A percentile compares a stretch with the other conserved stretches of the same genome.
Evolutionary conservation across 2,113 vertebrate species (phyloP).

Genomic region (Pseudonaja textilis): DNA sequence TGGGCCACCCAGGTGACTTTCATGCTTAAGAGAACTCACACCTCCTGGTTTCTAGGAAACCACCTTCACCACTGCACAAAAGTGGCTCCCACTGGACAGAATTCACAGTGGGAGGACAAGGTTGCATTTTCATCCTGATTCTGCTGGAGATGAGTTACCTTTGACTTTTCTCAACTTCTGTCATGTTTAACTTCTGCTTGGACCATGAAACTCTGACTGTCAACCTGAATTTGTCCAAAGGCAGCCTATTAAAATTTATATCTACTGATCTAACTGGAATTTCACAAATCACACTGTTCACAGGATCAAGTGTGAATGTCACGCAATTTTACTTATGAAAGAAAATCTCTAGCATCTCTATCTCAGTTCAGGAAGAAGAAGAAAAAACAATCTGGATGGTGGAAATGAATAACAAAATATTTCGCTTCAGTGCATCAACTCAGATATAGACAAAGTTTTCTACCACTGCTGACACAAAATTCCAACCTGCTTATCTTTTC

Average conservation of each 20-base stretch:
- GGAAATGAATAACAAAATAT: not conserved
- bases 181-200: not conserved
- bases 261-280: not conserved
- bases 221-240: not conserved
- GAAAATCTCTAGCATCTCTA: not conserved
- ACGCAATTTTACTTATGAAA: not conserved
- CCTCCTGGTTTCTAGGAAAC: not conserved
- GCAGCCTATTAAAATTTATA: not conserved
- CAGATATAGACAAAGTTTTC: not conserved
- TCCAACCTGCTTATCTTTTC: not conserved
- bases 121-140: not conserved
- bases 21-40: not conserved
- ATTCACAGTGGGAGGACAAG: not conserved
- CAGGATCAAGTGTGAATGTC: not conserved
- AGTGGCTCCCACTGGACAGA: not conserved
- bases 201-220: not conserved
- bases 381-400: not conserved
- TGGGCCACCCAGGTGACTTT: not conserved
- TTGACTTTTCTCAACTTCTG: not conserved
- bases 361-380: not conserved
- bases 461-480: not conserved
- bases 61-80: not conserved
- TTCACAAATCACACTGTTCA: not conserved
- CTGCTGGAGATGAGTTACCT: not conserved
- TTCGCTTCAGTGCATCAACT: not conserved